Conservation (phyloP, 2,888 invertebrate genomes). For the Spodoptera picta region DNA sequence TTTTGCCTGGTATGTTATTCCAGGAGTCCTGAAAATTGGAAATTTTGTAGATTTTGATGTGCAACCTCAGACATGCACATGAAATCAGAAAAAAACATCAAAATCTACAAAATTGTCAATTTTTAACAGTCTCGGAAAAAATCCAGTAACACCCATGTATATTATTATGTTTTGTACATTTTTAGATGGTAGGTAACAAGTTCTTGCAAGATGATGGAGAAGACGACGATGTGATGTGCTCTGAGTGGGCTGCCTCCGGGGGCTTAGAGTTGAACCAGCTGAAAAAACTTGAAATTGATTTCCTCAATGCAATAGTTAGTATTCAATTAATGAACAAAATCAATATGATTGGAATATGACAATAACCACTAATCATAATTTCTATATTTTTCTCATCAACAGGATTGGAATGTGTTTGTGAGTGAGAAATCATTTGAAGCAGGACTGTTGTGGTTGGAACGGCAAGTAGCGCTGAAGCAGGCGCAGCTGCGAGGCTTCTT, state of each 20-base stretch:
- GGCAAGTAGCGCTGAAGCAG: constrained; percentile 92
- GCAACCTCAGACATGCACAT: no score
- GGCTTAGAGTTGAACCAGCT: constrained; percentile 93
- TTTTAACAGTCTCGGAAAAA: no score
- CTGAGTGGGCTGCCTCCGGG: constrained; percentile 97
- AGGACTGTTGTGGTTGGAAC: constrained; percentile 91
- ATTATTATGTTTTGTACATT: constrained; percentile 14
- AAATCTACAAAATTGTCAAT: no score
- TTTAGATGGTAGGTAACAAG: constrained; percentile 98
- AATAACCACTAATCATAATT: no score
- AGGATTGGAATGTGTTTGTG: constrained; percentile 97
- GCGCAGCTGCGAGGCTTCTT: constrained; percentile 93
- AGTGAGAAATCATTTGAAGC: constrained; percentile 92
- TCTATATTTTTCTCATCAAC: constrained; percentile 18
- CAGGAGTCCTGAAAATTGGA: no score
- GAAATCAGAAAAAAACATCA: no score
- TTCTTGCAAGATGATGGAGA: constrained; percentile 97
- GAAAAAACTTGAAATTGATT: constrained; percentile 95
- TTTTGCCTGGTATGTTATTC: no score
- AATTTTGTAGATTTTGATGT: no score
- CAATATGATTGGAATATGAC: background rate
- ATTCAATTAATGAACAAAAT: background rate
- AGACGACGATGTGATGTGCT: constrained; percentile 96
- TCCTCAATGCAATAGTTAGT: constrained; percentile 96
- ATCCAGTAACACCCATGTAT: no score